Conservation (phyloP, 2,113 vertebrate species). For the Sebastes fasciatus region DNA sequence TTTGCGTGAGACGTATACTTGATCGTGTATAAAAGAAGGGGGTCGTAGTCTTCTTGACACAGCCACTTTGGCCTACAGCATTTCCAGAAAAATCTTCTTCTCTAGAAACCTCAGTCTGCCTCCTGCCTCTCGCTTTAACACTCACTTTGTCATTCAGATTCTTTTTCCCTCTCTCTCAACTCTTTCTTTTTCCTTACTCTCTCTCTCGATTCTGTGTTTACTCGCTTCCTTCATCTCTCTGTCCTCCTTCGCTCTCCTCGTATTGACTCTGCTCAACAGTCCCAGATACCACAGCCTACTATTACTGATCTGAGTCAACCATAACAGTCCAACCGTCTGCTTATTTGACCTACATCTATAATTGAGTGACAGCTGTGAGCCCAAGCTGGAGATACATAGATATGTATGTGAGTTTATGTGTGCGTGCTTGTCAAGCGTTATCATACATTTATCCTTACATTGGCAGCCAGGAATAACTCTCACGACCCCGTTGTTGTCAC, state of each 20-base stretch:
- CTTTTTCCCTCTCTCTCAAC: background rate
- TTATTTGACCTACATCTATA: conserved; percentile 62
- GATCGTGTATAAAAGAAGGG: conserved; percentile 11
- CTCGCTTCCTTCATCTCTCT: background rate
- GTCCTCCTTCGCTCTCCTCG: background rate
- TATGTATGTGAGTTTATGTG: conserved; percentile 7
- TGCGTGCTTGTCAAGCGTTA: conserved; percentile 15
- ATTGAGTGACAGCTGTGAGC: conserved; percentile 58
- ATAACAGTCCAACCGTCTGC: conserved; percentile 32
- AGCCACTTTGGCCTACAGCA: conserved; percentile 10
- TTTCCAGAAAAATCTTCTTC: conserved; percentile 47
- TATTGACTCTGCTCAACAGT: conserved; percentile 21
- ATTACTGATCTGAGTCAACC: conserved; percentile 39
- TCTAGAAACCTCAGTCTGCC: conserved; percentile 36
- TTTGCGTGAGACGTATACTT: conserved; percentile 16
- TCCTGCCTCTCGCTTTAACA: conserved; percentile 8
- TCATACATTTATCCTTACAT: conserved; percentile 26
- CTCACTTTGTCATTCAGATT: conserved; percentile 2
- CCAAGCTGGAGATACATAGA: conserved; percentile 26
- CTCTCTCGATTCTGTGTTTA: background rate
- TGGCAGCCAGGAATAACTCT: conserved; percentile 52
- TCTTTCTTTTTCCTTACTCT: background rate
- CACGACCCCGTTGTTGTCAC: conserved; percentile 28
- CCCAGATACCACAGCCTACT: conserved; percentile 26
- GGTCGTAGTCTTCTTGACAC: conserved; percentile 36